Percentiles rank a stretch among this genome's conserved stretches.
Conservation (phyloP, 2,797 vertebrate genomes). For the Chaetophractus vellerosus region DNA sequence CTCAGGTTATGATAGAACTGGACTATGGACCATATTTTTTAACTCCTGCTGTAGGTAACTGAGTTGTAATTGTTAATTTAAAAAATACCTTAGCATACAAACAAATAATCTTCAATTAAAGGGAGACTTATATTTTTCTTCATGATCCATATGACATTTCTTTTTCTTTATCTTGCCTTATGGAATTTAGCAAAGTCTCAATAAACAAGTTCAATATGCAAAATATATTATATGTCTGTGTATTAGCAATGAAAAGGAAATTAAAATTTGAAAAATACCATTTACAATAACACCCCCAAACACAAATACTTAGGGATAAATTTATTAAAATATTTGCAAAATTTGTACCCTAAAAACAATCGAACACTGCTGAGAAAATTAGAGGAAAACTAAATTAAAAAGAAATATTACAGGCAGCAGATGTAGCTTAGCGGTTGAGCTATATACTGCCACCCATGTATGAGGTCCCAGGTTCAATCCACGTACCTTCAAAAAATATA, state of each 20-base stretch:
- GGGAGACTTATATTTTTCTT: not conserved
- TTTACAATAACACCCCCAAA: not conserved
- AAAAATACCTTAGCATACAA: not conserved
- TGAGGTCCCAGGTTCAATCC: too few species aligned
- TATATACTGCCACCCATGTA: too few species aligned
- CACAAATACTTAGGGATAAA: not conserved
- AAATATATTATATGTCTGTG: not conserved
- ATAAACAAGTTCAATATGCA: not conserved
- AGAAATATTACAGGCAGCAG: too few species aligned
- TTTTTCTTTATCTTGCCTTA: not conserved
- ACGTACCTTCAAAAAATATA: too few species aligned
- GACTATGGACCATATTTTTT: not conserved
- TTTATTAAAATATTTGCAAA: not conserved
- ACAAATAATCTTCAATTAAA: not conserved
- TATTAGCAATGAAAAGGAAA: not conserved
- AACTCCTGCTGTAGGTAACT: not conserved
- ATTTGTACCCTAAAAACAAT: not conserved
- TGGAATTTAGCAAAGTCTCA: not conserved
- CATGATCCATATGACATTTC: not conserved
- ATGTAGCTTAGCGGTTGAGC: too few species aligned
- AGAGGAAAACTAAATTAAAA: not conserved
- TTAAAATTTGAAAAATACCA: not conserved
- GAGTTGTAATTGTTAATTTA: not conserved
- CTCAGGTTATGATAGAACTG: not conserved
- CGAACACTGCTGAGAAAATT: not conserved